These are phyloP conservation scores for Chaetogeoica ovagalla DNA, from an alignment of 2,888 invertebrate species.

Conservation along the genomic window DNA sequence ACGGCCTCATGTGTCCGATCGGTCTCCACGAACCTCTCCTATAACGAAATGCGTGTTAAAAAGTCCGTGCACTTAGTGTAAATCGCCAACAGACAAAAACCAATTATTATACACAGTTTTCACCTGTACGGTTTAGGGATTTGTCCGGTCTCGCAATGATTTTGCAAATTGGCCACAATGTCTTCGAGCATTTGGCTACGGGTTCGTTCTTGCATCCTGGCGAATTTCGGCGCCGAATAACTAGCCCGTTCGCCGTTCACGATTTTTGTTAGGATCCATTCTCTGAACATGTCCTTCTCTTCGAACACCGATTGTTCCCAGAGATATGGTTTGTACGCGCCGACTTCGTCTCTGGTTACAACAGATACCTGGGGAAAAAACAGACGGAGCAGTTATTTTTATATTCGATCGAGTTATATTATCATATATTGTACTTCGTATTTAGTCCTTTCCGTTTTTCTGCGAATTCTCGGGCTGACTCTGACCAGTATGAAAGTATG, in stretches of 20 bases:
- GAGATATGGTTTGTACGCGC: slow-evolving; percentile 91
- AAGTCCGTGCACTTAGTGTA: too few species aligned
- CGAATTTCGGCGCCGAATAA: slow-evolving; percentile 92
- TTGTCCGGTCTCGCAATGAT: slow-evolving; percentile 92
- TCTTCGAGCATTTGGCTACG: slow-evolving; percentile 88
- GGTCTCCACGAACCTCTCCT: slow-evolving; percentile 86
- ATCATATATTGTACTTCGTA: slow-evolving; percentile 66
- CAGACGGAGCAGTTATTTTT: background rate
- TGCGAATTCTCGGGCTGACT: slow-evolving; percentile 82
- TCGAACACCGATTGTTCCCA: slow-evolving; percentile 95
- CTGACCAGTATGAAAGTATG: slow-evolving; percentile 91
- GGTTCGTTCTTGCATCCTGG: slow-evolving; percentile 91
- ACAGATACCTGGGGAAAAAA: slow-evolving; percentile 69
- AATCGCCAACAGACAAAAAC: too few species aligned
- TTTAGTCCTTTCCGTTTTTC: slow-evolving; percentile 72
- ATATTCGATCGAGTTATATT: background rate
- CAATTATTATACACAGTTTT: background rate
- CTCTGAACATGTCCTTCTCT: slow-evolving; percentile 92
- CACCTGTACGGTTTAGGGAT: slow-evolving; percentile 90
- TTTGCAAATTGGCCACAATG: slow-evolving; percentile 88
- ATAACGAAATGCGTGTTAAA: slow-evolving; percentile 44
- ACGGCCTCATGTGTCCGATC: slow-evolving; percentile 91
- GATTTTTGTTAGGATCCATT: slow-evolving; percentile 91
- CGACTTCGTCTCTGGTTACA: slow-evolving; percentile 90
- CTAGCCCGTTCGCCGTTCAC: slow-evolving; percentile 92